Conservation (phyloP, 2,113 vertebrate genomes). For the Urocitellus parryii region DNA sequence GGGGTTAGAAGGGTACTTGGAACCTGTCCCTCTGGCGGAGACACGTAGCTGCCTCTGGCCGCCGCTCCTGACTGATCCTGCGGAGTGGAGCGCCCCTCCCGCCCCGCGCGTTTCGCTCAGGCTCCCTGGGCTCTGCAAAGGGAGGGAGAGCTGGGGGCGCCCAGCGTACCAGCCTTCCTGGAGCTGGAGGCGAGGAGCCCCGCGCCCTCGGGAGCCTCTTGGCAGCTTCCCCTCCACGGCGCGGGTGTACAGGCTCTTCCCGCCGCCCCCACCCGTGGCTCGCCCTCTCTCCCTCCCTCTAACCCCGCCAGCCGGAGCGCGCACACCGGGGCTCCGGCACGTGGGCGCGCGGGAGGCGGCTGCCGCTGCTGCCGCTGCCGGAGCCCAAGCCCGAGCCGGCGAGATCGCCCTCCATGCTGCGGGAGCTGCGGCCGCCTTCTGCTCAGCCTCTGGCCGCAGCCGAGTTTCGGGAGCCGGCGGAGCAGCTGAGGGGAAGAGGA, state of each 20-base stretch:
- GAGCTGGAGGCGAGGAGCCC: constrained; percentile 57
- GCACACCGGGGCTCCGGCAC: constrained; percentile 80
- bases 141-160: background rate
- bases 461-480: constrained; percentile 25
- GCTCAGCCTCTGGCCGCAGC: constrained; percentile 60
- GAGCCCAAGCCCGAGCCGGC: constrained; percentile 23
- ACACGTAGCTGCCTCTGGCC: background rate
- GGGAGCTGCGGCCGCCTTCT: constrained; percentile 44
- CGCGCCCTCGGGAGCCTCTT: constrained; percentile 23
- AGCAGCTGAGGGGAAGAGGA: constrained; percentile 44
- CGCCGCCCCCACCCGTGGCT: constrained; percentile 52
- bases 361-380: constrained; percentile 74
- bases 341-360: constrained; percentile 84
- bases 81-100: background rate
- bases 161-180: background rate
- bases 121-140: constrained; percentile 17
- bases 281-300: constrained; percentile 53
- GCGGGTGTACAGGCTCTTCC: constrained; percentile 10
- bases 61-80: constrained; percentile 12
- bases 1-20: background rate
- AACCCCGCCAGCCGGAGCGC: constrained; percentile 65
- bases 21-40: background rate
- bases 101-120: background rate
- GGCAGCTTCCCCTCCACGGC: background rate
- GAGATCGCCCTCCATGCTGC: constrained; percentile 68